phyloP scores from a whole-genome alignment of 2,888 invertebrate genomes.

The Lordiphosa fenestrarum region DNA sequence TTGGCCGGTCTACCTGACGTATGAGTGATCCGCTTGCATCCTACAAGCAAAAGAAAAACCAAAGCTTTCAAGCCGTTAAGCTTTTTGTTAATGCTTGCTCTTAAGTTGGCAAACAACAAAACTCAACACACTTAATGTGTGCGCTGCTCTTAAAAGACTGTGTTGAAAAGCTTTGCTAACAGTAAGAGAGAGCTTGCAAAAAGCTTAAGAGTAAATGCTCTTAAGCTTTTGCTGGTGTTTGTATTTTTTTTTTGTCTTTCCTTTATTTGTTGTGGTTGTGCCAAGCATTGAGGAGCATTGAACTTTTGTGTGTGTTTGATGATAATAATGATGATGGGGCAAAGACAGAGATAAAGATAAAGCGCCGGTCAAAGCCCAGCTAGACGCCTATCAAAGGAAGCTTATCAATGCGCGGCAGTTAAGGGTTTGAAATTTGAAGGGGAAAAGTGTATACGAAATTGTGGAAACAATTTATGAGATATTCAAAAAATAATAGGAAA shows the following conservation, averaged over 20 bases:
- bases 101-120: conserved; percentile 21
- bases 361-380: not conserved
- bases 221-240: conserved; percentile 11
- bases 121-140: conserved; percentile 44
- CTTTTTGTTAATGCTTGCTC: conserved; percentile 17
- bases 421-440: no score
- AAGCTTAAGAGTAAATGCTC: conserved; percentile 13
- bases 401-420: no score
- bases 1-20: no score
- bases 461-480: no score
- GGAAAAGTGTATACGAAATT: no score
- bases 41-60: not conserved
- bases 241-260: conserved; percentile 11
- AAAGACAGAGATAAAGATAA: conserved; percentile 7
- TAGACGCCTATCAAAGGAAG: no score
- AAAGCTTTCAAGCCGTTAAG: conserved; percentile 22
- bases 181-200: not conserved
- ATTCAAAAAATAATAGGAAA: no score
- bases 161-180: conserved; percentile 58
- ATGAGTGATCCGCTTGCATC: no score
- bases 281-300: conserved; percentile 49
- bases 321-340: conserved; percentile 10
- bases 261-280: conserved; percentile 10
- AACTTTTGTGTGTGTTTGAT: conserved; percentile 40
- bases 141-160: conserved; percentile 25